Base-by-base conservation (phyloP, 2,888 invertebrate species). In the Coenonympha glycerion region DNA sequence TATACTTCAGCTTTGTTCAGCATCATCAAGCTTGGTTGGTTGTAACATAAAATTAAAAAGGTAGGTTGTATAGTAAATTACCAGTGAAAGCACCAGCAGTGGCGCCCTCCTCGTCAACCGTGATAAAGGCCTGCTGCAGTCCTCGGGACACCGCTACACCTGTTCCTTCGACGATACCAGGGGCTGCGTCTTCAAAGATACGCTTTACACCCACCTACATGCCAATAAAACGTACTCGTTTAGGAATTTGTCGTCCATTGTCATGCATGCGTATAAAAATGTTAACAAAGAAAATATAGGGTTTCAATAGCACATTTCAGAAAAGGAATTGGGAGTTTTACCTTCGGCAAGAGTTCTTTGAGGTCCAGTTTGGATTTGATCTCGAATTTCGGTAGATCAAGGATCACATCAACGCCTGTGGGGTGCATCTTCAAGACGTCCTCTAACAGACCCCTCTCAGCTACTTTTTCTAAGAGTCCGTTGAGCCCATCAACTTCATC, bases 51-150 rank as follows among this genome's bases (percentile, higher is more conserved):
- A n/a, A n/a, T n/a, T n/a, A n/a, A n/a, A n/a, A n/a, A n/a, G n/a
- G n/a, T n/a, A n/a, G n/a, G n/a, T n/a, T n/a, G n/a, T n/a, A n/a
- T n/a, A n/a, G n/a, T n/a, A n/a, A n/a, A n/a, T n/a, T 59, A 76
- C 76, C 92, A 58, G 93, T 93, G 26, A 92, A 93, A 21, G 94
- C 93, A 36, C 94, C 91, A 9, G 93, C 92, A 62, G 93, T 94
- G 22, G 93, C 92, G 1, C 95, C 95, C 69, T 94, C 92, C 71
- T 95, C 95, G 69, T 94, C 92, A 0, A 95, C 92, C 65, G 93
- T 92, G 59, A 95, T 90, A 66, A 92, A 92, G 3, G 94, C 92
- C 70, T 95, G 94, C 66, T 95, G 95, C 31, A 94, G 73, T 1
- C 91, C 91, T 66, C 92, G 89, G 49, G 68, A 89, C 79, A 47